phyloP scores from a whole-genome alignment of 2,888 invertebrate species.

The Oconnorella tubifera region DNA sequence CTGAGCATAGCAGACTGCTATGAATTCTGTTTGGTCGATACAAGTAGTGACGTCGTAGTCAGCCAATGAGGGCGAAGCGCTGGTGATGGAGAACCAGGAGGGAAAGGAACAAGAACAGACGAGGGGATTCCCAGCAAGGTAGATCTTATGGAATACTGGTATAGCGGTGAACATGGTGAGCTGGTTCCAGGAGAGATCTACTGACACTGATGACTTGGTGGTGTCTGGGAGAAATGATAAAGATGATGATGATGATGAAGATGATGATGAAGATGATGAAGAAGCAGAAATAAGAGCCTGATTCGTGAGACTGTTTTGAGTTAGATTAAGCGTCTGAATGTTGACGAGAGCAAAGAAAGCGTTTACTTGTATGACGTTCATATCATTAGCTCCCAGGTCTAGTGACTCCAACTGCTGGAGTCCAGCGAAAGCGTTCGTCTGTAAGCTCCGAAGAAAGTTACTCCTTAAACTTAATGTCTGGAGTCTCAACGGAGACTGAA shows the following conservation, averaged over 20 bases:
- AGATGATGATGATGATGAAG: neutral
- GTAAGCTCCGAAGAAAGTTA: conserved; percentile 9
- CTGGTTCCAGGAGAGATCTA: conserved; percentile 12
- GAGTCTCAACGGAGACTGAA: neutral
- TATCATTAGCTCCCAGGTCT: conserved; percentile 11
- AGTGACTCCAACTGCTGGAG: conserved; percentile 9
- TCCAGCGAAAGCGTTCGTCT: conserved; percentile 13
- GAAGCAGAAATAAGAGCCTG: neutral
- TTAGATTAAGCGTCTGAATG: conserved; percentile 8
- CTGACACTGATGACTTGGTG: neutral
- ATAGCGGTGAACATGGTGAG: neutral
- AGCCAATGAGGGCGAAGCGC: neutral
- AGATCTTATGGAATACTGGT: neutral
- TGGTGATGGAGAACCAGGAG: neutral
- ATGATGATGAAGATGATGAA: neutral
- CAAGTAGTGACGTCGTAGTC: conserved; percentile 10
- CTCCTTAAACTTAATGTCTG: conserved; percentile 4
- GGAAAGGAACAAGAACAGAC: conserved; percentile 4
- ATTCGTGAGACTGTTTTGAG: neutral
- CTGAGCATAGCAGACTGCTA: neutral
- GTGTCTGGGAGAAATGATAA: neutral
- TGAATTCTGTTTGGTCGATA: neutral
- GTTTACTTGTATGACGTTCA: neutral
- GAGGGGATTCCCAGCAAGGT: conserved; percentile 13
- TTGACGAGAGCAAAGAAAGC: neutral